Conservation (phyloP, 2,113 vertebrate genomes). For the Podocnemis expansa region DNA sequence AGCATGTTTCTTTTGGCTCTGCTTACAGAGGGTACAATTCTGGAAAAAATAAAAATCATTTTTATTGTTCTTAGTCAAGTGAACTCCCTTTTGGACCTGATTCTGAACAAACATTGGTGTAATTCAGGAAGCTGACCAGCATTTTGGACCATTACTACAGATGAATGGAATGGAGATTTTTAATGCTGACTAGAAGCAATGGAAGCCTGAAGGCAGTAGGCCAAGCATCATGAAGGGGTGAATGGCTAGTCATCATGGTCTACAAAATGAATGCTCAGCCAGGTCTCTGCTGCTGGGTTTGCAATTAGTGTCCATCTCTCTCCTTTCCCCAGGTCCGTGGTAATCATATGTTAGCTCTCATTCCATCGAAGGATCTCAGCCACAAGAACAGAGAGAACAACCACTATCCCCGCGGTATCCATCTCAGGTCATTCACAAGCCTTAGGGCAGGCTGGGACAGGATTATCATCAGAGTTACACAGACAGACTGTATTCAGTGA, state of each 20-base stretch:
- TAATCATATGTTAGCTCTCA: background rate
- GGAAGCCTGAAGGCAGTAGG: background rate
- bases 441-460: background rate
- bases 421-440: background rate
- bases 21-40: background rate
- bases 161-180: background rate
- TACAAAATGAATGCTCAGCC: background rate
- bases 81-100: background rate
- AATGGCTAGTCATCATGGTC: background rate
- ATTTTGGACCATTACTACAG: background rate
- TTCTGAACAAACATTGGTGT: background rate
- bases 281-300: background rate
- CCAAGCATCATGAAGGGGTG: background rate
- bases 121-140: background rate
- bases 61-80: background rate
- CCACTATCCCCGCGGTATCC: fast-evolving
- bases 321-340: fast-evolving
- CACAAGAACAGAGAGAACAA: background rate
- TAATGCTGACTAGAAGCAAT: background rate
- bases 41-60: background rate
- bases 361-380: background rate
- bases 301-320: background rate
- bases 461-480: background rate
- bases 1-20: background rate
- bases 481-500: fast-evolving